Evolutionary conservation across 2,888 invertebrate species (phyloP), one percentile per base, ranked within the genome.

Genomic region (Polyommatus icarus): DNA sequence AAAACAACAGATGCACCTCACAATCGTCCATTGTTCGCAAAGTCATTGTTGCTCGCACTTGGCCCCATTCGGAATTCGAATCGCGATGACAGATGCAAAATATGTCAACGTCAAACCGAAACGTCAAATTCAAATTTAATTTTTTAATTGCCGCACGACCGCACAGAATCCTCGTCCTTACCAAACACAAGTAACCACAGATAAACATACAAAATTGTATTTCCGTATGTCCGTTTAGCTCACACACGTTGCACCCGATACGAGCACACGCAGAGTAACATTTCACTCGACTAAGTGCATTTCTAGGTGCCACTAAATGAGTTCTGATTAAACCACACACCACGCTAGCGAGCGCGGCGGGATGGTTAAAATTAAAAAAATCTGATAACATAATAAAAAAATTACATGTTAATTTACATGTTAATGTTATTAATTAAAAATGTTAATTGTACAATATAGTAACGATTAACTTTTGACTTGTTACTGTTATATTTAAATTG

Each of bases 251-350:
- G 87, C 87, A 87, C 88, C 88, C 90, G 81, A 79, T 80, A 84
- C 91, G 91, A 89, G 91, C 88, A 88, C 88, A 85, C 90, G 89
- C 89, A 84, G 90, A 90, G 90, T 89, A 85, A 84, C 87, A 90
- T 90, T 89, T 89, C 87, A 87, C 85, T 85, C 87, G 86, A 92
- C 91, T 92, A 89, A 87, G 85, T 86, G 85, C 86, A 85, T 85
- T 88, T 88, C 89, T 88, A 87, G 85, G 84, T 86, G 85, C 84
- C 82, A 84, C 84, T 84, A 86, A 86, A 87, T 86, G 86, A 87
- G 87, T 87, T 89, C 82, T 84, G 83, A 82, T 85, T 85, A 84
- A 80, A 78, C 80, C 59, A 78, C 50, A 72, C 79, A 57, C 77
- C 71, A 76, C 20, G 20, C 85, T 88, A 82, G 82, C 79, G 78